Base-by-base conservation (phyloP, 1,140 invertebrate species). In the Plectrocnemia conspersa region DNA sequence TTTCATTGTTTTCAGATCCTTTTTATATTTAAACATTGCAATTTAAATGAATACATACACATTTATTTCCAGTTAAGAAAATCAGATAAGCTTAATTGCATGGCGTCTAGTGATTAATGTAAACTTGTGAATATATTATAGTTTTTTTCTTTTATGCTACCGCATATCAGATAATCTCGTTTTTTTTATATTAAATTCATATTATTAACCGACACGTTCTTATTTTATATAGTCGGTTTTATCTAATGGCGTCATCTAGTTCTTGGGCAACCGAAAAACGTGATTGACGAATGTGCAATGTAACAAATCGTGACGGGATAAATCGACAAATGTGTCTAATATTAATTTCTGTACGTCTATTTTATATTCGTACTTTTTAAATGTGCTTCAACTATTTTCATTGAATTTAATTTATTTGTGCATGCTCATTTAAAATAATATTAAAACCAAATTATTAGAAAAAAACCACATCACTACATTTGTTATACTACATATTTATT, bases 231-330 rank as follows among this genome's bases (percentile, higher is more conserved):
- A 38, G 13, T 38, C 35, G 13, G 13, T 9, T 38, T n/a, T n/a
- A n/a, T n/a, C n/a, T n/a, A n/a, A n/a, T n/a, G n/a, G n/a, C n/a
- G n/a, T n/a, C n/a, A n/a, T n/a, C 15, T 38, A 10, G 35, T 16
- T 38, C 7, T 38, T 38, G 13, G 13, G 35, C 35, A 38, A 38
- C 35, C 5, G 13, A 15, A 38, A 9, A 7, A 13, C 35, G 35
- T 38, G 35, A 38, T 9, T 38, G 35, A 7, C 5, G 35, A 38
- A 38, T 16, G 13, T 38, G 35, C 13, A 38, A 16, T 9, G 35
- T 38, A 38, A 38, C 15, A 38, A 38, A 38, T 38, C 35, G 35
- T 38, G 35, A 7, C 35, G 15, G 7, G 35, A 16, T 6, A 38
- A 38, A 16, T n/a, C n/a, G n/a, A n/a, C n/a, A n/a, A n/a, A n/a